A percentile compares a stretch with the other conserved stretches of the same genome.
Evolutionary conservation across 2,888 invertebrate genomes (phyloP).

Genomic region (Serripes groenlandicus): DNA sequence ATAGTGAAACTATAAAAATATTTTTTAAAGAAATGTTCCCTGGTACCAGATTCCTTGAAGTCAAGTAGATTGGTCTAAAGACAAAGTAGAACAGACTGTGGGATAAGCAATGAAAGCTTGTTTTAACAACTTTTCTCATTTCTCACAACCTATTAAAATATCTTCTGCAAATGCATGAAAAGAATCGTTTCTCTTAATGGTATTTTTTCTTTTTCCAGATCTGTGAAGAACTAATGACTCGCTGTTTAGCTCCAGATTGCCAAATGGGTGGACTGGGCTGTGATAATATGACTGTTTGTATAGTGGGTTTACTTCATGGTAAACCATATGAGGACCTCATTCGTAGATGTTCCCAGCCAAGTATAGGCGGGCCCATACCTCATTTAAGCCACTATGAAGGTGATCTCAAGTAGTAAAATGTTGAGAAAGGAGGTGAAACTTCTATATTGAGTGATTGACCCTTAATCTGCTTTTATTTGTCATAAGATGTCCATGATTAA

Average conservation of each 20-base stretch:
- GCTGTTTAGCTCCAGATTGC: slow-evolving; percentile 98
- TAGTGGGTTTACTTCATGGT: slow-evolving; percentile 92
- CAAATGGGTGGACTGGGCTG: slow-evolving; percentile 98
- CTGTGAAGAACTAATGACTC: slow-evolving; percentile 97
- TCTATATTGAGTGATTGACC: too few species aligned
- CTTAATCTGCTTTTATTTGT: background rate
- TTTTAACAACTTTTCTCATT: too few species aligned
- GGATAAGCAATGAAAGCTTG: too few species aligned
- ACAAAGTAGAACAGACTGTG: too few species aligned
- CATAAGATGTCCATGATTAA: too few species aligned
- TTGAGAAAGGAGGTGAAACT: too few species aligned
- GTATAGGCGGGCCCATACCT: slow-evolving; percentile 72
- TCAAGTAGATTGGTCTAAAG: too few species aligned
- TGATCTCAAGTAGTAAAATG: slow-evolving; percentile 56
- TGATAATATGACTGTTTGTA: slow-evolving; percentile 99
- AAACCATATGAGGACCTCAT: slow-evolving; percentile 86
- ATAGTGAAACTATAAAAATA: too few species aligned
- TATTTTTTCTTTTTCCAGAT: slow-evolving; percentile 88
- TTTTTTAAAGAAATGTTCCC: too few species aligned
- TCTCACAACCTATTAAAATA: background rate
- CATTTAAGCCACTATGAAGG: slow-evolving; percentile 70
- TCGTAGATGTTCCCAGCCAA: slow-evolving; percentile 81
- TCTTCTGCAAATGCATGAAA: background rate
- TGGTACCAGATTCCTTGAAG: too few species aligned
- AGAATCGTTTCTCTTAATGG: background rate